Evolutionary conservation across 2,113 vertebrate genomes (phyloP).

Genomic region (Bungarus multicinctus): DNA sequence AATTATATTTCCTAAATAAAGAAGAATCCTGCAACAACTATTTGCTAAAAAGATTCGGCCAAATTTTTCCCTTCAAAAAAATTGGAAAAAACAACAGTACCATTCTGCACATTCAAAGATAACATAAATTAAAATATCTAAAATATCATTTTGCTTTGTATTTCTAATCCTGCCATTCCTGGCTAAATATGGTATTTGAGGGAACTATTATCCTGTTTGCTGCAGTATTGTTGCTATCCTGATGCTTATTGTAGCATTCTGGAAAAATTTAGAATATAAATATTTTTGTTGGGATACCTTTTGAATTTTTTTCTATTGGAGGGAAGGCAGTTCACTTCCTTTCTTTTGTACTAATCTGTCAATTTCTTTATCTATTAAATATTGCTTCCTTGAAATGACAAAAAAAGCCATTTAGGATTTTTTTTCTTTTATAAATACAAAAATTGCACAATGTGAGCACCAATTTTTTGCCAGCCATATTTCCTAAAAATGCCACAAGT

Average conservation of each 20-base stretch:
- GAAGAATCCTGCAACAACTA: background rate
- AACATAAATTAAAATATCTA: background rate
- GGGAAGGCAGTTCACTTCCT: background rate
- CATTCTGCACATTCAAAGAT: background rate
- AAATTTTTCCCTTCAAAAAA: background rate
- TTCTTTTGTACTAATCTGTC: background rate
- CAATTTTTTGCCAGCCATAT: background rate
- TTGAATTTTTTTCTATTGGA: background rate
- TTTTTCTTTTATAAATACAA: background rate
- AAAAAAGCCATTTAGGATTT: background rate
- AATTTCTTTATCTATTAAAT: background rate
- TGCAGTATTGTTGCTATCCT: background rate
- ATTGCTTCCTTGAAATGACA: background rate
- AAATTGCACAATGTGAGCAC: background rate
- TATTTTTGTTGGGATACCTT: background rate
- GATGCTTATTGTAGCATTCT: background rate
- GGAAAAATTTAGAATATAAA: background rate
- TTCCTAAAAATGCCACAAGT: background rate
- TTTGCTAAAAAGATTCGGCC: background rate
- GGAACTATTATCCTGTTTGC: background rate
- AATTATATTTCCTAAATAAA: background rate
- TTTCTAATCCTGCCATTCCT: background rate
- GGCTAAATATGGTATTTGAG: background rate
- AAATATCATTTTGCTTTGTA: background rate
- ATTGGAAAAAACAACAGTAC: background rate